Evolutionary conservation across 92 coral and sea anemone genomes (phyloP).

Genomic region (Bergia puertoricense): DNA sequence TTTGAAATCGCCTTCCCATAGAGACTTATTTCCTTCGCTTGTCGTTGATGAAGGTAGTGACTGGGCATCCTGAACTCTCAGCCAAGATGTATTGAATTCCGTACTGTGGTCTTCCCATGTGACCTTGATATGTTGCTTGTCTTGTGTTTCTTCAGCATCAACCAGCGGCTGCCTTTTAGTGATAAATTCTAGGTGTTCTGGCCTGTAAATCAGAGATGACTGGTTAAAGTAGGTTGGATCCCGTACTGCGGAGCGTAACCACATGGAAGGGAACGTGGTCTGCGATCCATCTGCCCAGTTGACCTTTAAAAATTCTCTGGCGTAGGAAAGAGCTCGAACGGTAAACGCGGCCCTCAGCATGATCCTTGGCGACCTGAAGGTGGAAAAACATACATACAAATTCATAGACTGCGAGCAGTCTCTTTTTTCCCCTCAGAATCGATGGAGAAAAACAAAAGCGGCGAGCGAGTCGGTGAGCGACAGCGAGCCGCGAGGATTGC

Average conservation of each 20-base stretch:
- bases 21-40: neutral
- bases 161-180: conserved; percentile 25
- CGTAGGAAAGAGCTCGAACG: conserved; percentile 17
- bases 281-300: conserved; percentile 36
- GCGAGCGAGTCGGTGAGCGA: too few relatives aligned
- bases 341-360: conserved; percentile 34
- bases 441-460: too few relatives aligned
- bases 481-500: too few relatives aligned
- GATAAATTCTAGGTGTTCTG: conserved; percentile 37
- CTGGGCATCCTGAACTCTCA: conserved; percentile 30
- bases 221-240: conserved; percentile 41
- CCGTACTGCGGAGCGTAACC: conserved; percentile 39
- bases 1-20: conserved; percentile 18
- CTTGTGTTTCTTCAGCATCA: conserved; percentile 25
- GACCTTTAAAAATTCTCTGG: conserved; percentile 12
- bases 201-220: conserved; percentile 37
- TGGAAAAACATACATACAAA: neutral
- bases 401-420: neutral
- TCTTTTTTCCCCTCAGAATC: too few relatives aligned
- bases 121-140: conserved; percentile 34
- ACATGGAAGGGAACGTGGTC: conserved; percentile 35
- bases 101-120: conserved; percentile 31
- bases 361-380: neutral
- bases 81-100: conserved; percentile 36
- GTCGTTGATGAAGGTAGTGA: conserved; percentile 8